Evolutionary conservation across 2,888 invertebrate species (phyloP), one percentile per base, ranked within the genome.

Genomic region (Trachelus troglodyta): DNA sequence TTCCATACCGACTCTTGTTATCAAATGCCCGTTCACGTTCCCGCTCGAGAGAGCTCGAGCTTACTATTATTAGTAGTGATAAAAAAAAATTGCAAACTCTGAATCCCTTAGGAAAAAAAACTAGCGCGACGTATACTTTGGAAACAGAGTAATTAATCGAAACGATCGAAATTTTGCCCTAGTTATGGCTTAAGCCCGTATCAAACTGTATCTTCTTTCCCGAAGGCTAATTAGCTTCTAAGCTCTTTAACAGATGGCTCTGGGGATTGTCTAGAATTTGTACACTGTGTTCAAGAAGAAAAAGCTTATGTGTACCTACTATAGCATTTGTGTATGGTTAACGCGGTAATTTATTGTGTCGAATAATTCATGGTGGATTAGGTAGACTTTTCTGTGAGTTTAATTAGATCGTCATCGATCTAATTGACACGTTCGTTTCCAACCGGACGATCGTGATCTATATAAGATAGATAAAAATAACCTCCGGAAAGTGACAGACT

Each of bases 381-480:
- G 80, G 84, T 81, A 79, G 80, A 80, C 81, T 86, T 88, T 88
- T 89, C 89, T 89, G 85, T 86, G 86, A 87, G 85, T 89, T 87
- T 87, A 35, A 35, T 35, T 12, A 35, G 12, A 90, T 90, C 87
- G 85, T 87, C 83, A 81, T 78, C 69, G 80, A 81, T 82, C 85
- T 89, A 90, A 90, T 90, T 89, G 88, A 89, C 88, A 88, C 89
- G 85, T 89, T 88, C 87, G 88, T 89, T 87, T 86, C 81, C 84
- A 69, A 11, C 6, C 73, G 78, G 77, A 73, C 56, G 81, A 84
- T 84, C 82, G 80, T 77, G 81, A 83, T 81, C 85, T 86, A 86
- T 83, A 87, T 86, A 81, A 82, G 83, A 78, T 81, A 81, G 81
- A 80, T 83, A 82, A 81, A 83, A 86, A 86, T 82, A 75, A 56